phyloP scores from a whole-genome alignment of 2,797 vertebrate species.

The Anas capensis region DNA sequence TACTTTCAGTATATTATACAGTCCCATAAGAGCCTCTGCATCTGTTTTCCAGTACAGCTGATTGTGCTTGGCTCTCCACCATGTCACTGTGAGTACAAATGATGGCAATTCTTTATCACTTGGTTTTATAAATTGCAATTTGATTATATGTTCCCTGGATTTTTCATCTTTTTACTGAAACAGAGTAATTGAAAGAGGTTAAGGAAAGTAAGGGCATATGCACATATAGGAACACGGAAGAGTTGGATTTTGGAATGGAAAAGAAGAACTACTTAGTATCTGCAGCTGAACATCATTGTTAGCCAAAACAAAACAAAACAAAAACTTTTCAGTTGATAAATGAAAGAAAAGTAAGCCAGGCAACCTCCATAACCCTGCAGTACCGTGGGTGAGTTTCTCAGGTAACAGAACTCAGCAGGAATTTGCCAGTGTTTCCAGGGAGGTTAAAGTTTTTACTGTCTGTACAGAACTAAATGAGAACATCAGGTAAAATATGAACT shows the following conservation, averaged over 20 bases:
- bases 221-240: neutral
- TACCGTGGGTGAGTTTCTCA: neutral
- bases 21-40: neutral
- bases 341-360: neutral
- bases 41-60: neutral
- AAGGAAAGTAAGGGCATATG: neutral
- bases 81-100: neutral
- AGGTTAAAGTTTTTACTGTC: neutral
- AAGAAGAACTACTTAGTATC: neutral
- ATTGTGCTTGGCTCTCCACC: neutral
- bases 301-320: neutral
- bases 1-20: neutral
- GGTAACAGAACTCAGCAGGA: neutral
- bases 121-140: neutral
- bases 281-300: neutral
- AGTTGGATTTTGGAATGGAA: neutral
- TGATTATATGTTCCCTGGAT: neutral
- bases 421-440: neutral
- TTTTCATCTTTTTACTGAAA: neutral
- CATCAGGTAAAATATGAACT: neutral
- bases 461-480: neutral
- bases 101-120: neutral
- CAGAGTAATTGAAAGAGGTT: neutral
- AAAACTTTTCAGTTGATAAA: neutral
- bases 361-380: neutral